A percentile compares a stretch with the other conserved stretches of the same genome.
These are phyloP conservation scores for Brachionus paranguensis DNA, from an alignment of 1,140 invertebrate genomes.

Conservation along the genomic window DNA sequence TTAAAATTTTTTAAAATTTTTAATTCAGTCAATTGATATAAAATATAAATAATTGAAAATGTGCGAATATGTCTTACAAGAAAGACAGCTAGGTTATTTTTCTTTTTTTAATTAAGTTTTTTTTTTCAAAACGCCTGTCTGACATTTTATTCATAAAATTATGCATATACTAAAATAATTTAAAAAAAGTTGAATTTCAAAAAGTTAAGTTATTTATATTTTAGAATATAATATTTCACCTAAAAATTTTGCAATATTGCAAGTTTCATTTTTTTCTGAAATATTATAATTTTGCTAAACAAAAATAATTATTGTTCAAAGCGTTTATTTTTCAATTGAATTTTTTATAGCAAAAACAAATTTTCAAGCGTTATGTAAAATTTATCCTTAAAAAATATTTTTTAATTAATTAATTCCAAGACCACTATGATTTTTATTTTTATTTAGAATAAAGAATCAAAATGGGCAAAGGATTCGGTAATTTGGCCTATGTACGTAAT, in stretches of 20 bases:
- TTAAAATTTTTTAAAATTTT: too few species aligned
- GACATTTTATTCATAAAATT: too few species aligned
- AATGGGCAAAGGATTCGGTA: conserved; percentile 36
- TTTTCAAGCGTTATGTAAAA: conserved; percentile 23
- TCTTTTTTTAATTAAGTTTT: too few species aligned
- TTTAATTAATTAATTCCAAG: neutral
- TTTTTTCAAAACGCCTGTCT: too few species aligned
- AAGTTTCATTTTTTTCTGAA: neutral
- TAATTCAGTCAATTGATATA: too few species aligned
- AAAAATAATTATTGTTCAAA: neutral
- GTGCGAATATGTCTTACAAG: too few species aligned
- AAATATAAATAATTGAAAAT: too few species aligned
- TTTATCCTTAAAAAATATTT: neutral
- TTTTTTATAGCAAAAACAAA: neutral
- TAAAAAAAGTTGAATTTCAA: too few species aligned
- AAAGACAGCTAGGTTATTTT: too few species aligned
- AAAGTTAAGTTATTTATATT: neutral
- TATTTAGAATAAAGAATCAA: neutral
- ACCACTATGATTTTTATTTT: too few species aligned
- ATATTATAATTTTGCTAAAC: neutral
- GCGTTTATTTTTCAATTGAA: conserved; percentile 5
- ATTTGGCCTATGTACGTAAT: conserved; percentile 31
- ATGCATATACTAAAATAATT: too few species aligned
- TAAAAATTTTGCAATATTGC: neutral
- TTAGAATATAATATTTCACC: neutral